These are phyloP conservation scores for Papilio dardanus DNA, from an alignment of 1,140 invertebrate genomes.

Conservation along the genomic window DNA sequence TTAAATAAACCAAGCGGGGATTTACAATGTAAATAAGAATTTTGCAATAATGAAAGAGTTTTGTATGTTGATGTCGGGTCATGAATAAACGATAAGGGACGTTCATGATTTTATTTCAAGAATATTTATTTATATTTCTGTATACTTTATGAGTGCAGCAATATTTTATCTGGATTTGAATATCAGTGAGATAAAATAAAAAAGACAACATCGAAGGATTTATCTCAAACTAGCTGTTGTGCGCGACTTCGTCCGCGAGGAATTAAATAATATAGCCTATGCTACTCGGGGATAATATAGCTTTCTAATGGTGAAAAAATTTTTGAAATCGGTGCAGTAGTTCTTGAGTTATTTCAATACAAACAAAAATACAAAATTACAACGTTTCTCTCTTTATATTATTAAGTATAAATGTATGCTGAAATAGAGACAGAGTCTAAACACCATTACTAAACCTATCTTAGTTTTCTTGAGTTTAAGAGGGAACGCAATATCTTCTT, in stretches of 20 bases:
- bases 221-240: too few species aligned
- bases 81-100: constrained; percentile 35
- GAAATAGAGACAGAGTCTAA: too few species aligned
- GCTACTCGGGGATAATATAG: too few species aligned
- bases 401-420: too few species aligned
- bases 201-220: not conserved
- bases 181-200: not conserved
- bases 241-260: too few species aligned
- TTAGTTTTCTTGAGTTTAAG: not conserved
- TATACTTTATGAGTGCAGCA: not conserved
- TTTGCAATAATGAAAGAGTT: constrained; percentile 38
- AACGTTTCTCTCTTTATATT: too few species aligned
- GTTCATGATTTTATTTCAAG: constrained; percentile 34
- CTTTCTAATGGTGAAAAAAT: too few species aligned
- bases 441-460: too few species aligned
- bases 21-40: constrained; percentile 39
- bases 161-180: constrained; percentile 18
- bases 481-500: not conserved
- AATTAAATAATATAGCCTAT: too few species aligned
- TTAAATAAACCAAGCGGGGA: constrained; percentile 30
- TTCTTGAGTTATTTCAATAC: too few species aligned
- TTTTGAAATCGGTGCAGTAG: too few species aligned
- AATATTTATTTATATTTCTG: constrained; percentile 31
- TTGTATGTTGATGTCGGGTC: constrained; percentile 33
- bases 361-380: too few species aligned